Base-by-base conservation (phyloP, 2,113 vertebrate species). In the Larimichthys crocea region DNA sequence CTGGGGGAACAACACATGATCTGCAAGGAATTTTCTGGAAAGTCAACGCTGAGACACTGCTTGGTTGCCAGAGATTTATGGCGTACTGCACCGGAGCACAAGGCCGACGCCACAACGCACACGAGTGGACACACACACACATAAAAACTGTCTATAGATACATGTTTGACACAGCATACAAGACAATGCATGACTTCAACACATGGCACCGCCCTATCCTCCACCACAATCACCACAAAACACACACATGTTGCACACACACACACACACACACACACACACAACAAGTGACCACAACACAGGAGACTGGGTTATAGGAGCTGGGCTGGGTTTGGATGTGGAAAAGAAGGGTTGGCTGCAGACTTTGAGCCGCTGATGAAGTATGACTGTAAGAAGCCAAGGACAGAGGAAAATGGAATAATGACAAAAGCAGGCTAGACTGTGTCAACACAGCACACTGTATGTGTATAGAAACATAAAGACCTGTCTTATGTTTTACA, bases 371-470 rank as follows among this genome's bases (percentile, higher is more conserved):
- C 55, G 69, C 88, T 90, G 82, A 85, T 87, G 86, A 90, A 86
- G 83, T 79, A 86, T 66, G 76, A 67, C 74, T 75, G 24, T 10
- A 10, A 49, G 76, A 76, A 68, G 83, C 84, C 85, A 86, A 88
- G 85, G 76, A 80, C 74, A 76, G 84, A 89, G 79, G 85, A 83
- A 92, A 92, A 91, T 79, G 55, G 70, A 93, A 80, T 91, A 93
- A 94, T 92, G 92, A 92, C 82, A 91, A 94, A 91, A 89, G 86
- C 92, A 95, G 92, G 65, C 77, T 22, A 48, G 50, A 75, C 84
- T 82, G 77, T 76, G 83, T 92, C 84, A 78, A 79, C 66, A 62
- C 78, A 56, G 79, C 52, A 75, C 62, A 59, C 35, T 83, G 31
- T 50, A 63, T 76, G 73, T 81, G 79, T 68, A 79, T 59, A 63